Evolutionary conservation across 2,113 vertebrate genomes (phyloP).

Genomic region (Nibea albiflora): DNA sequence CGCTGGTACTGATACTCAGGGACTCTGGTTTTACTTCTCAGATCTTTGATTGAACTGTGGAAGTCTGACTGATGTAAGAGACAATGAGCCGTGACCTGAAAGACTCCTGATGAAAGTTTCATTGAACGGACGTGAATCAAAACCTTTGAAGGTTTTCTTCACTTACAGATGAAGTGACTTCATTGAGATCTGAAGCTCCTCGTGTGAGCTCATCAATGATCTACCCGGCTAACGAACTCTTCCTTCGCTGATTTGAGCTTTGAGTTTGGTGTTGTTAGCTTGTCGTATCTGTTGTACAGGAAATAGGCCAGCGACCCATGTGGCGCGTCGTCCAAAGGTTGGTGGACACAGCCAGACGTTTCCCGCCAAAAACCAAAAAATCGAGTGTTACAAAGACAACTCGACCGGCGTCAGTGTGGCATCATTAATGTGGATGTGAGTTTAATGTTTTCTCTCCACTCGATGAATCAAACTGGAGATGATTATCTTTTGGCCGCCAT

Average conservation of each 20-base stretch:
- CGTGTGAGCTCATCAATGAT: not conserved
- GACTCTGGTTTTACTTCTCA: too few species aligned
- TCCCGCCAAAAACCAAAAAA: conserved; percentile 31
- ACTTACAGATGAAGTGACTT: not conserved
- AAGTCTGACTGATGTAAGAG: not conserved
- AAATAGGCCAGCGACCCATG: not conserved
- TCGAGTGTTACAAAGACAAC: not conserved
- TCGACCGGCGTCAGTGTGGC: not conserved
- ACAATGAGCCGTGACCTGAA: not conserved
- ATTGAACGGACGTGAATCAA: too few species aligned
- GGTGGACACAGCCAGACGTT: not conserved
- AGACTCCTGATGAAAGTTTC: not conserved
- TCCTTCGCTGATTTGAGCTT: not conserved
- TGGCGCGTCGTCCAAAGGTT: conserved; percentile 48
- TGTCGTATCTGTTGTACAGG: not conserved
- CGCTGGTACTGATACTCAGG: too few species aligned
- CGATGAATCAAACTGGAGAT: not conserved
- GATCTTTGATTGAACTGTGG: too few species aligned
- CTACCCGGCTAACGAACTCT: too few species aligned
- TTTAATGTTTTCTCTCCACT: rapidly evolving
- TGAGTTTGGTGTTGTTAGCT: not conserved
- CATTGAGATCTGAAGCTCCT: not conserved
- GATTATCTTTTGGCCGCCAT: conserved; percentile 43
- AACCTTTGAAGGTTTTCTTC: too few species aligned
- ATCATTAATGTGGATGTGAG: too few species aligned